These are phyloP conservation scores for Tuberolachnus salignus DNA, from an alignment of 2,888 invertebrate genomes.

Conservation along the genomic window DNA sequence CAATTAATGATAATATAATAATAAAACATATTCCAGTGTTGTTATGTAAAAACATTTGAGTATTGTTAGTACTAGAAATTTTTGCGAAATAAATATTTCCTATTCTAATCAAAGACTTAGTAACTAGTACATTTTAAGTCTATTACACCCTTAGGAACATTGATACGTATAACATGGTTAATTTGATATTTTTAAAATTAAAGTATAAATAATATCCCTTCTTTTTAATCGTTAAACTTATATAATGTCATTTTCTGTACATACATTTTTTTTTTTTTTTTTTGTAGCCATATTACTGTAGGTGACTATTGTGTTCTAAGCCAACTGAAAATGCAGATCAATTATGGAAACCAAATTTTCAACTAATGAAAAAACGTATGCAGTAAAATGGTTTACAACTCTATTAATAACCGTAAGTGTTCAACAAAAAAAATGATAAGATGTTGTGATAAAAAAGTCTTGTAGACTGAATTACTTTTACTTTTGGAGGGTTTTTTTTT, in stretches of 20 bases:
- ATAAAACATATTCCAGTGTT: neutral
- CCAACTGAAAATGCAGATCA: neutral
- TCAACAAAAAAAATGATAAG: conserved; percentile 8
- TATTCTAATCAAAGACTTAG: neutral
- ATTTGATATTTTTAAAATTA: too few species aligned
- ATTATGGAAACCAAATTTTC: neutral
- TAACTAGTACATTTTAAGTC: neutral
- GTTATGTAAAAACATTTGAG: conserved; percentile 5
- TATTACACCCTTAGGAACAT: conserved; percentile 11
- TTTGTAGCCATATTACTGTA: conserved; percentile 13
- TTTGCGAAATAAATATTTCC: neutral
- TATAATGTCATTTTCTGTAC: neutral
- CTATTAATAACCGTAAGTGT: conserved; percentile 5
- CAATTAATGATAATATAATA: neutral
- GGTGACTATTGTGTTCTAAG: neutral
- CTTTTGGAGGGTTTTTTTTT: neutral
- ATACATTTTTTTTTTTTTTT: neutral
- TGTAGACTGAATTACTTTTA: conserved; percentile 35
- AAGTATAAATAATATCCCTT: too few species aligned
- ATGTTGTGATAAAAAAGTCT: conserved; percentile 38
- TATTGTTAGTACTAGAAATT: conserved; percentile 8
- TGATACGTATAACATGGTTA: neutral
- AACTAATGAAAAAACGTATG: neutral
- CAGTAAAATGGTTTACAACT: conserved; percentile 6
- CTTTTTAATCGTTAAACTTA: too few species aligned